These are phyloP conservation scores for Anolis carolinensis DNA, from an alignment of 2,113 vertebrate species.

Conservation along the genomic window DNA sequence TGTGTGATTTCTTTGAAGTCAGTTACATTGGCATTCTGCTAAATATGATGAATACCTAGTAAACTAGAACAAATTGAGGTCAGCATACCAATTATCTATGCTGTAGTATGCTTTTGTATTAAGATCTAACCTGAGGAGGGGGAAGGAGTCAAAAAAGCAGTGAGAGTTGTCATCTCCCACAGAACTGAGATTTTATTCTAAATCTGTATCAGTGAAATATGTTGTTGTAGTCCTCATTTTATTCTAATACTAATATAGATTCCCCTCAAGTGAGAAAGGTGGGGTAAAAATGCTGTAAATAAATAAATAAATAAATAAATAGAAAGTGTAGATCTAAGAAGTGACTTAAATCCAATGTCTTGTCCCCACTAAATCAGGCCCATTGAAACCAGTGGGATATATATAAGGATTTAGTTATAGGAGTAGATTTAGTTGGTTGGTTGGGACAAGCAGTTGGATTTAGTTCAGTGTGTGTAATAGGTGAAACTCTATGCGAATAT, in stretches of 20 bases:
- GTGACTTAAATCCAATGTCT: neutral
- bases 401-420: neutral
- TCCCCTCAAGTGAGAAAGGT: too few species aligned
- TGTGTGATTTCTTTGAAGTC: constrained; percentile 73
- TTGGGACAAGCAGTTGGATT: too few species aligned
- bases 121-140: constrained; percentile 51
- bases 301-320: too few species aligned
- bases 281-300: too few species aligned
- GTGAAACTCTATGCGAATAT: too few species aligned
- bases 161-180: constrained; percentile 48
- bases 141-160: constrained; percentile 44
- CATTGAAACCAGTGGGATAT: neutral
- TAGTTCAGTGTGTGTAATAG: too few species aligned
- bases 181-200: constrained; percentile 47
- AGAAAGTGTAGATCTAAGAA: neutral
- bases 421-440: neutral
- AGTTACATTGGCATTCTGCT: constrained; percentile 68
- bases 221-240: constrained; percentile 17
- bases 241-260: neutral
- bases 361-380: neutral
- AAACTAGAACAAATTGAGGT: constrained; percentile 72
- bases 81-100: constrained; percentile 63
- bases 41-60: constrained; percentile 68
- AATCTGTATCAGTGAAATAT: constrained; percentile 40
- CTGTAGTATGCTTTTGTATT: constrained; percentile 45